phyloP scores from a whole-genome alignment of 2,888 invertebrate species.

The Girardia tigrina region DNA sequence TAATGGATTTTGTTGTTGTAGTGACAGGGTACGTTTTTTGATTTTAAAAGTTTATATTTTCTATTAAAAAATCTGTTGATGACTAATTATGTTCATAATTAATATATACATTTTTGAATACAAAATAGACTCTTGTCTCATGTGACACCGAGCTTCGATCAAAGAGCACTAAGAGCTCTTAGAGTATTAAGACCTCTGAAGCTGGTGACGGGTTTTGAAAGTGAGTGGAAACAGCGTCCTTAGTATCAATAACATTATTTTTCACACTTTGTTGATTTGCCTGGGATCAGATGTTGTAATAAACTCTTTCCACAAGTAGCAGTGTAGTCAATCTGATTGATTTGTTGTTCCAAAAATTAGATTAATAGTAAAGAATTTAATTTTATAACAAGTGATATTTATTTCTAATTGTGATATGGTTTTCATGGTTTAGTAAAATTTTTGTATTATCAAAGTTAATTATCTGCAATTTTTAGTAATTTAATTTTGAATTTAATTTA shows the following conservation, averaged over 20 bases:
- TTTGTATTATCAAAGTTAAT: too few relatives aligned
- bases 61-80: neutral
- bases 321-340: neutral
- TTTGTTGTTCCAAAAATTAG: neutral
- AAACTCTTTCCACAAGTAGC: neutral
- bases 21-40: slow-evolving; percentile 84
- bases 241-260: slow-evolving; percentile 9
- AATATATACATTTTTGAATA: neutral
- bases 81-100: too few relatives aligned
- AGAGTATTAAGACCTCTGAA: slow-evolving; percentile 97
- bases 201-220: slow-evolving; percentile 99
- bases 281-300: slow-evolving; percentile 20
- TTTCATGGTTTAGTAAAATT: too few relatives aligned
- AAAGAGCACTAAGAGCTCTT: slow-evolving; percentile 96
- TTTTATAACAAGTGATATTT: too few relatives aligned
- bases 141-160: slow-evolving; percentile 59
- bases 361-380: neutral
- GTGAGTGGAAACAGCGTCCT: slow-evolving; percentile 61
- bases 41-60: neutral
- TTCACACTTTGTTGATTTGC: slow-evolving; percentile 23
- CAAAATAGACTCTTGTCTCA: slow-evolving; percentile 35
- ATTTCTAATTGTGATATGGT: too few relatives aligned
- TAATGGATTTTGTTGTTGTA: slow-evolving; percentile 99
- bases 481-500: too few relatives aligned
- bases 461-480: too few relatives aligned